Conservation (phyloP, 37 sponge, comb jelly and placozoan species). For the Dysidea cf. avara region DNA sequence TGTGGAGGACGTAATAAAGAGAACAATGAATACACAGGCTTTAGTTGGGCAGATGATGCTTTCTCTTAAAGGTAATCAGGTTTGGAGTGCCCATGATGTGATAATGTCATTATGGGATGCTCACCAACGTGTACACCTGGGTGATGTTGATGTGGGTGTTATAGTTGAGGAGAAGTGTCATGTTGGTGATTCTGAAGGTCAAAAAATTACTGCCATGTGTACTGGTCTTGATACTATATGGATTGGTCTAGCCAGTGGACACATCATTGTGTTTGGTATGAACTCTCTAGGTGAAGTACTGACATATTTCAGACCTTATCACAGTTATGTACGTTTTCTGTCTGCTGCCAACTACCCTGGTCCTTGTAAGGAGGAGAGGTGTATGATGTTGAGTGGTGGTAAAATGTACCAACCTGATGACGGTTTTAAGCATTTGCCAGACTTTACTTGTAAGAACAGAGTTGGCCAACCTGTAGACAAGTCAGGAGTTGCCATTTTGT, state of each 20-base stretch:
- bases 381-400: slow-evolving; percentile 69
- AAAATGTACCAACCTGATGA: slow-evolving; percentile 39
- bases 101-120: slow-evolving; percentile 72
- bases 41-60: slow-evolving; percentile 55
- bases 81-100: slow-evolving; percentile 75
- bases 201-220: slow-evolving; percentile 66
- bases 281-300: slow-evolving; percentile 47
- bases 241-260: slow-evolving; percentile 83
- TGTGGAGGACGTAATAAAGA: slow-evolving; percentile 30
- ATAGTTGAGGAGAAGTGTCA: not conserved
- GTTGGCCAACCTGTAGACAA: not conserved
- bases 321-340: slow-evolving; percentile 66
- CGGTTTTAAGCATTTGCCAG: not conserved
- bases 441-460: slow-evolving; percentile 29
- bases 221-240: slow-evolving; percentile 78
- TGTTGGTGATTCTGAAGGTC: no score
- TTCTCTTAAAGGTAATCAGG: slow-evolving; percentile 27
- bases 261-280: slow-evolving; percentile 73
- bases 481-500: slow-evolving; percentile 54
- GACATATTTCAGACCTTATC: slow-evolving; percentile 60
- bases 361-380: slow-evolving; percentile 55
- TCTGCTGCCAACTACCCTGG: slow-evolving; percentile 44
- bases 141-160: slow-evolving; percentile 28
- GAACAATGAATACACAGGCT: slow-evolving; percentile 3
- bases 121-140: slow-evolving; percentile 24